A percentile compares a stretch with the other conserved stretches of the same genome.
These are phyloP conservation scores for Monopis laevigella DNA, from an alignment of 2,888 invertebrate genomes.

Conservation along the genomic window DNA sequence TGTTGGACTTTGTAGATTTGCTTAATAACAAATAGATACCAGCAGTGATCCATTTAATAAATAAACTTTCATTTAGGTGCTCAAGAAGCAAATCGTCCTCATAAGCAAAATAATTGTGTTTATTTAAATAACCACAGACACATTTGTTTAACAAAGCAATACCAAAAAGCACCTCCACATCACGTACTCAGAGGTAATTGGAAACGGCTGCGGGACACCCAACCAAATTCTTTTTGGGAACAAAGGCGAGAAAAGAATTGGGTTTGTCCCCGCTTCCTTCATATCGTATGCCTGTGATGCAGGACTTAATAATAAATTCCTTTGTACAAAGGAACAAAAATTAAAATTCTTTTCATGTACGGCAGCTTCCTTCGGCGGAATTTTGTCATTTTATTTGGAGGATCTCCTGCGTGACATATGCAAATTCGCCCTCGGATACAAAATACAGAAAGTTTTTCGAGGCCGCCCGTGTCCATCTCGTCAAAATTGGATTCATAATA, in stretches of 20 bases:
- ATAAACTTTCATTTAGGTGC: no score
- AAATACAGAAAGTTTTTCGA: conserved; percentile 12
- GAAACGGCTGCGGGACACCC: conserved; percentile 33
- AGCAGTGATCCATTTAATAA: no score
- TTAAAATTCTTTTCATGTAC: conserved; percentile 54
- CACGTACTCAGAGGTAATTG: conserved; percentile 31
- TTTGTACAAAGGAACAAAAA: conserved; percentile 53
- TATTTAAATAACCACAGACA: neutral
- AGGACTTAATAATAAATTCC: conserved; percentile 55
- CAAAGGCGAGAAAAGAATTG: conserved; percentile 29
- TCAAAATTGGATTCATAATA: conserved; percentile 7
- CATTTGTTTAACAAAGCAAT: neutral
- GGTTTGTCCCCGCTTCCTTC: conserved; percentile 33
- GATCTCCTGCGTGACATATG: conserved; percentile 43
- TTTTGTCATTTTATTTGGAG: conserved; percentile 50
- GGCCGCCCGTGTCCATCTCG: conserved; percentile 7
- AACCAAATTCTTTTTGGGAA: conserved; percentile 39
- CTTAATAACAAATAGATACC: no score
- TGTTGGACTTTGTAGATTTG: no score
- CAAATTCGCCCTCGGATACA: conserved; percentile 30
- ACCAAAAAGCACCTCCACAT: conserved; percentile 13
- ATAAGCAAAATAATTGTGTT: conserved; percentile 1
- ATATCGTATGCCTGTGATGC: conserved; percentile 47
- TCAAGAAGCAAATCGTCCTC: no score
- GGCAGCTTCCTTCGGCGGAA: conserved; percentile 38